These are phyloP conservation scores for Phyllopteryx taeniolatus DNA, from an alignment of 2,113 vertebrate species.

Conservation along the genomic window DNA sequence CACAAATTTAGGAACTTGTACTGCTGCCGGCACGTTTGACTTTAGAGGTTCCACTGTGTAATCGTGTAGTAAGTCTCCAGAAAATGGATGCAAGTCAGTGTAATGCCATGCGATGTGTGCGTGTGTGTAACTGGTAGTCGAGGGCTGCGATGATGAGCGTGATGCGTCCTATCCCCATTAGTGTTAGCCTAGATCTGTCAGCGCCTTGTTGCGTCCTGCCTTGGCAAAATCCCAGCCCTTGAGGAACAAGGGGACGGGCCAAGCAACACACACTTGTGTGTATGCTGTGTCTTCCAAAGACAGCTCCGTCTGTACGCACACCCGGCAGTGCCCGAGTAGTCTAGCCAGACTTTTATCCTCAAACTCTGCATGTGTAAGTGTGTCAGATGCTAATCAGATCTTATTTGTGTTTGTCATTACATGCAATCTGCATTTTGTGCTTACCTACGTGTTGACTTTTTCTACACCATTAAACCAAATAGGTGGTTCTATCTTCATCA, in stretches of 20 bases:
- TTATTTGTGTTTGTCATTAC: not conserved
- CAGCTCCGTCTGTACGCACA: constrained; percentile 11
- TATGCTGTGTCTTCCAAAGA: constrained; percentile 22
- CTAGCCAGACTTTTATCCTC: constrained; percentile 21
- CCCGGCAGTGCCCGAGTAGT: constrained; percentile 21
- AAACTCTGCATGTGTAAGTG: constrained; percentile 8
- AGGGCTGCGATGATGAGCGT: constrained; percentile 50
- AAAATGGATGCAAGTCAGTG: constrained; percentile 3
- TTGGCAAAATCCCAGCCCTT: constrained; percentile 56
- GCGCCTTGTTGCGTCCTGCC: constrained; percentile 55
- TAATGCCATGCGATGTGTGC: constrained; percentile 8
- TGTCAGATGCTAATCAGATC: constrained; percentile 2
- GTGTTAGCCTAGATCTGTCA: constrained; percentile 78
- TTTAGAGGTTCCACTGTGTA: not conserved
- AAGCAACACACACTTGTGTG: constrained; percentile 22
- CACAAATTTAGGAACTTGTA: not conserved
- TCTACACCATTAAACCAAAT: constrained; percentile 25
- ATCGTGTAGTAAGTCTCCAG: not conserved
- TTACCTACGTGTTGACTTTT: constrained; percentile 24
- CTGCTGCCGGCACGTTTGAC: not conserved
- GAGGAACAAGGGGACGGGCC: constrained; percentile 53
- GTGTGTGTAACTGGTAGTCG: constrained; percentile 22
- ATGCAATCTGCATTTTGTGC: constrained; percentile 8
- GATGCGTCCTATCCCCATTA: constrained; percentile 70
- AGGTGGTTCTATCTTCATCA: constrained; percentile 3